Conservation (phyloP, 2,113 vertebrate species). For the Guaruba guarouba region DNA sequence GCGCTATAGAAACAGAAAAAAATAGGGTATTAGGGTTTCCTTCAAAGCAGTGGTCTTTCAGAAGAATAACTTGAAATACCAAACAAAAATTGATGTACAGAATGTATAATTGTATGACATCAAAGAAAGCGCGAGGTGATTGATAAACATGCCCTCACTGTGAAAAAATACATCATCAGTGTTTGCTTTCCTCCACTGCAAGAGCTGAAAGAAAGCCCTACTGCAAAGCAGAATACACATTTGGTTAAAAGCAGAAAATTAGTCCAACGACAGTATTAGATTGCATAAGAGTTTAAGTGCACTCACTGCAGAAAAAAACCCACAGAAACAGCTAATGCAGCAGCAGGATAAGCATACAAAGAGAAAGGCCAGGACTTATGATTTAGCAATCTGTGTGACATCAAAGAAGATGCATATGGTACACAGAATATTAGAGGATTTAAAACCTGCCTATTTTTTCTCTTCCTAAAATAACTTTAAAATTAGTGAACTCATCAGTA, state of each 20-base stretch:
- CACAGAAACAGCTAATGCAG: background rate
- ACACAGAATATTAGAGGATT: background rate
- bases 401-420: background rate
- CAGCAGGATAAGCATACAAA: background rate
- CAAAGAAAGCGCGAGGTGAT: background rate
- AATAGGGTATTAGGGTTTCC: background rate
- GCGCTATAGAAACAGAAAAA: background rate
- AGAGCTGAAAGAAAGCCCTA: background rate
- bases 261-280: background rate
- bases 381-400: background rate
- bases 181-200: background rate
- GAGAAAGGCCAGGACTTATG: background rate
- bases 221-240: fast-evolving
- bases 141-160: background rate
- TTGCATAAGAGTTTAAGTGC: background rate
- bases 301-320: fast-evolving
- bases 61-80: background rate
- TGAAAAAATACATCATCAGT: background rate
- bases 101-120: background rate
- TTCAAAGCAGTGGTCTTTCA: background rate
- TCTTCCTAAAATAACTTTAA: background rate
- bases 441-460: background rate
- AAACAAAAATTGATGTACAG: background rate
- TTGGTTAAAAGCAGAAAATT: background rate
- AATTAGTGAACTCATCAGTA: background rate